These are phyloP conservation scores for Heliconius congener DNA, from an alignment of 1,140 invertebrate genomes.

Conservation along the genomic window DNA sequence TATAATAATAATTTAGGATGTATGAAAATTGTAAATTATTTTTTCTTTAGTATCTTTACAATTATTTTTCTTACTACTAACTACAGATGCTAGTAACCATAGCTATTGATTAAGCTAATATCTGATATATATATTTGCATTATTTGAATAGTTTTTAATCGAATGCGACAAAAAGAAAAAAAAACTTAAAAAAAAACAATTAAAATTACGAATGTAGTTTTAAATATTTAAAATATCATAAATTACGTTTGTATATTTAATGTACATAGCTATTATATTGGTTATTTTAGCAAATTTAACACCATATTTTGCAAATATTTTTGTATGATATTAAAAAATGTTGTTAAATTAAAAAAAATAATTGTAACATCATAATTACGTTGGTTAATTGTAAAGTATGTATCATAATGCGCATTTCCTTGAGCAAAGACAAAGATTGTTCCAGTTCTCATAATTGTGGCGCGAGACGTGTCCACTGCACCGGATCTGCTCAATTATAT, in stretches of 20 bases:
- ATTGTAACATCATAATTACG: constrained; percentile 2
- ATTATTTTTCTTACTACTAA: no score
- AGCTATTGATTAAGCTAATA: no score
- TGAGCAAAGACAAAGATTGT: constrained; percentile 47
- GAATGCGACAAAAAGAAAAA: neutral
- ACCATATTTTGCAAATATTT: neutral
- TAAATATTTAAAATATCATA: neutral
- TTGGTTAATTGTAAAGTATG: constrained; percentile 18
- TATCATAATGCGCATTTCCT: constrained; percentile 48
- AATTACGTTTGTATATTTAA: neutral
- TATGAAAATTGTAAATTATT: neutral
- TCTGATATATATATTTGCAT: neutral
- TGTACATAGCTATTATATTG: neutral
- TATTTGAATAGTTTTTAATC: neutral
- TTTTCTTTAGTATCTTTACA: neutral
- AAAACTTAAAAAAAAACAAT: neutral
- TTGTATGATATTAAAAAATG: neutral
- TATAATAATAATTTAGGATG: neutral
- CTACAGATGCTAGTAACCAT: no score
- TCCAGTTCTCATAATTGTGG: constrained; percentile 56
- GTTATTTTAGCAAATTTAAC: neutral
- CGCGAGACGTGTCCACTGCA: constrained; percentile 50
- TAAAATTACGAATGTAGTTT: neutral
- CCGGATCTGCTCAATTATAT: constrained; percentile 21
- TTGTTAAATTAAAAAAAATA: neutral